Percentiles rank a stretch among this genome's conserved stretches.
These are phyloP conservation scores for Trogon surrucura DNA, from an alignment of 2,113 vertebrate species.

Conservation along the genomic window DNA sequence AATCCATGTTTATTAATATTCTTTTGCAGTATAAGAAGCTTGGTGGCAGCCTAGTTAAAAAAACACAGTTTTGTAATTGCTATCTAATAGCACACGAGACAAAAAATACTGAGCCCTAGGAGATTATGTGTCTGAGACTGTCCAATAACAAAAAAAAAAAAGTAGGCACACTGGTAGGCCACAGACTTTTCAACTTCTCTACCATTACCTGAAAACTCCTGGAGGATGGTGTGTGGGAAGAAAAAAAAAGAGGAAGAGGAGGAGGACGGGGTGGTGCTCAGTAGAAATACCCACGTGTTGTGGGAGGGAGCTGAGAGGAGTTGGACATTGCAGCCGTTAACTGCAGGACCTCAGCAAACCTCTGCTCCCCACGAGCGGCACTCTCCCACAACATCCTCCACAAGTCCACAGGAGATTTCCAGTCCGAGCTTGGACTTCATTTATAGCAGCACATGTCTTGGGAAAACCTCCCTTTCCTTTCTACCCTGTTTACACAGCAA, in stretches of 20 bases:
- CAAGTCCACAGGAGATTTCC: background rate
- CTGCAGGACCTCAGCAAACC: background rate
- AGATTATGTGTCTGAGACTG: background rate
- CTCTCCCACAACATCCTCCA: background rate
- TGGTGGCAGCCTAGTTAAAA: background rate
- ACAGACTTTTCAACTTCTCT: background rate
- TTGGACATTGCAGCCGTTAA: background rate
- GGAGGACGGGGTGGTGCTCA: background rate
- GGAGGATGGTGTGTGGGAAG: no score
- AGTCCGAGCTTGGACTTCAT: background rate
- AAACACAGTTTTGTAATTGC: background rate
- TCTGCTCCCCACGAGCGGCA: background rate
- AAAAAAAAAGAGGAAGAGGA: background rate
- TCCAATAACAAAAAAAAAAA: background rate
- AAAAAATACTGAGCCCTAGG: background rate
- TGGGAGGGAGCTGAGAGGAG: background rate
- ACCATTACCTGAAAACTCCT: background rate
- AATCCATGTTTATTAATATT: background rate
- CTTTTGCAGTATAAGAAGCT: background rate
- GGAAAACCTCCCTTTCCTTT: background rate
- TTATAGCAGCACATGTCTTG: background rate
- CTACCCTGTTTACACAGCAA: background rate
- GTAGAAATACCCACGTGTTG: background rate
- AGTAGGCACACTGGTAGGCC: background rate
- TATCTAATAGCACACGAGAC: background rate